Conservation (phyloP, 2,113 vertebrate genomes). For the Thermophis baileyi region DNA sequence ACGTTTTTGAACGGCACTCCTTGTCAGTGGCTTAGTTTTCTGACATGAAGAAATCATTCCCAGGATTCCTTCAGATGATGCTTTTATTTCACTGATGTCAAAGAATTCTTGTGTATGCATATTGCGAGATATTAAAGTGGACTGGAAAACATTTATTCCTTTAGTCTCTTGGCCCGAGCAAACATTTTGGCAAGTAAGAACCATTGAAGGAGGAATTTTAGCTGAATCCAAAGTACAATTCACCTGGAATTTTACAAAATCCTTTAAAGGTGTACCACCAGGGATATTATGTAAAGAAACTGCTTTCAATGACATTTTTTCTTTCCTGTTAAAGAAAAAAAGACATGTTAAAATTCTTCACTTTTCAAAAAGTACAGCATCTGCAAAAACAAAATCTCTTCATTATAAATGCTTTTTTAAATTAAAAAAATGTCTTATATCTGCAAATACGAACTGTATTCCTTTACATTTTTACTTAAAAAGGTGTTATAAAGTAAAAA, state of each 20-base stretch:
- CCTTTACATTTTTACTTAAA: not conserved
- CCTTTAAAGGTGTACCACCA: constrained; percentile 50
- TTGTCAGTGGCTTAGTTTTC: no score
- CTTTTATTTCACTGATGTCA: not conserved
- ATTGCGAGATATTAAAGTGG: not conserved
- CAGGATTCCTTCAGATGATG: fast-evolving
- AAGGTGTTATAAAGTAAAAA: not conserved
- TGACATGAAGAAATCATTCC: no score
- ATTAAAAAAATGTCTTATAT: not conserved
- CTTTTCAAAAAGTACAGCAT: not conserved
- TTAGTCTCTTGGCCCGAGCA: not conserved
- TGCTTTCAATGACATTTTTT: not conserved
- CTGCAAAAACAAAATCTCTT: not conserved
- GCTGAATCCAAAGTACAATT: not conserved
- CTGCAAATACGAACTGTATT: not conserved
- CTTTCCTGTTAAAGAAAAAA: not conserved
- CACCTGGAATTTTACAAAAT: not conserved
- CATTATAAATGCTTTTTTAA: not conserved
- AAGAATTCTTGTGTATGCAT: not conserved
- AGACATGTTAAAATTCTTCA: not conserved
- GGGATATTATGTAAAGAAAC: not conserved
- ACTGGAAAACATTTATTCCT: not conserved
- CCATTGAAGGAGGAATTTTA: not conserved
- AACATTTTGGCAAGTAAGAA: no score
- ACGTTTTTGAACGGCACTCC: not conserved